Evolutionary conservation across 2,113 vertebrate genomes (phyloP).

Genomic region (Ursus arctos): DNA sequence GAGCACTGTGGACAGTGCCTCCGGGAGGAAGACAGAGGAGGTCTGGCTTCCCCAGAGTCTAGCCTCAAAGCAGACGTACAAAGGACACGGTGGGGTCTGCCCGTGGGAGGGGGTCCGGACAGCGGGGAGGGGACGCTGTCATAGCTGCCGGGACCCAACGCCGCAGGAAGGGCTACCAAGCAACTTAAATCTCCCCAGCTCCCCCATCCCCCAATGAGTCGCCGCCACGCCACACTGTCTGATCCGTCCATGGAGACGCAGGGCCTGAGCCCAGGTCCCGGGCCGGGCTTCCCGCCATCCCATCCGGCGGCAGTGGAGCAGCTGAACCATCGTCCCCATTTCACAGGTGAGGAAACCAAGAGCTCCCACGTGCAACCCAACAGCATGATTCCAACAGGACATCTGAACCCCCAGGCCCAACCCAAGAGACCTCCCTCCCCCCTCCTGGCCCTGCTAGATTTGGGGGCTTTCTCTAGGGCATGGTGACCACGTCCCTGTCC

Average conservation of each 20-base stretch:
- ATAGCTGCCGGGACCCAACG: background rate
- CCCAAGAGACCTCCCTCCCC: background rate
- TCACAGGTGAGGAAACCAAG: accelerated
- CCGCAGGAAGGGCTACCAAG: background rate
- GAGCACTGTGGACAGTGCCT: background rate
- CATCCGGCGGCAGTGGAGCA: background rate
- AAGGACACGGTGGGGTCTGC: background rate
- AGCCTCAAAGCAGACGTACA: background rate
- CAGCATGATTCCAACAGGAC: accelerated
- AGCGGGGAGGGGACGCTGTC: background rate
- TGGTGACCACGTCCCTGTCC: background rate
- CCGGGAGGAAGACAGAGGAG: background rate
- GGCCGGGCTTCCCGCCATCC: background rate
- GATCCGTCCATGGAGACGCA: background rate
- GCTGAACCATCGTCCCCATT: accelerated
- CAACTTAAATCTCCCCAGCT: background rate
- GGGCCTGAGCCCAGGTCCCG: background rate
- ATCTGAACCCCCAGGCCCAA: too few species aligned
- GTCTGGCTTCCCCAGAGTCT: background rate
- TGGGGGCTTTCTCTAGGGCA: background rate
- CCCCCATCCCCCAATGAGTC: accelerated
- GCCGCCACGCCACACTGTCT: accelerated
- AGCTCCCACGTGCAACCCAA: accelerated
- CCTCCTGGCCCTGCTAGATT: too few species aligned
- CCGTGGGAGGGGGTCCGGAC: background rate